A percentile compares a stretch with the other conserved stretches of the same genome.
phyloP scores from a whole-genome alignment of 2,797 vertebrate species.

The Hypotaenidia okinawae region DNA sequence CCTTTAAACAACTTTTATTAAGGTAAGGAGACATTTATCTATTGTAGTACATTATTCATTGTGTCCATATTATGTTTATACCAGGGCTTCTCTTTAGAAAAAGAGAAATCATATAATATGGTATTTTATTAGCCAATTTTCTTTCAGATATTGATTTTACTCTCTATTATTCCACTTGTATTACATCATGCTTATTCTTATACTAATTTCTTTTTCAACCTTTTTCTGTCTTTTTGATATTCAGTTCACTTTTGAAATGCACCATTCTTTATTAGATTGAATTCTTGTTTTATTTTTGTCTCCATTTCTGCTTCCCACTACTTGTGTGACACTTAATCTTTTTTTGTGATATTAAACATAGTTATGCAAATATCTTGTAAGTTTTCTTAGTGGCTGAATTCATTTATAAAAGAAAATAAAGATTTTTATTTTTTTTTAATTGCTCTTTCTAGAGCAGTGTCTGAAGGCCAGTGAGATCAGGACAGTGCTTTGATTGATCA shows the following conservation, averaged over 20 bases:
- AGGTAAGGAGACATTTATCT: background rate
- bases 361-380: background rate
- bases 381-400: background rate
- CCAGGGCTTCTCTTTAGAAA: background rate
- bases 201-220: background rate
- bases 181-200: background rate
- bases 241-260: background rate
- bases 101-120: background rate
- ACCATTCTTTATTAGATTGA: background rate
- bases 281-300: background rate
- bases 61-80: background rate
- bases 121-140: background rate
- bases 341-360: background rate
- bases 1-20: constrained; percentile 10
- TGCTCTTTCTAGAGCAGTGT: background rate
- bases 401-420: background rate
- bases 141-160: background rate
- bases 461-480: background rate
- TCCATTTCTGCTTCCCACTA: background rate
- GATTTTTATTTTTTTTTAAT: background rate
- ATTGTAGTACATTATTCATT: background rate
- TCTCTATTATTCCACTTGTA: background rate
- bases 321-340: background rate
- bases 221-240: background rate
- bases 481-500: background rate